Conservation (phyloP, 2,888 invertebrate species). For the Autographa gamma region DNA sequence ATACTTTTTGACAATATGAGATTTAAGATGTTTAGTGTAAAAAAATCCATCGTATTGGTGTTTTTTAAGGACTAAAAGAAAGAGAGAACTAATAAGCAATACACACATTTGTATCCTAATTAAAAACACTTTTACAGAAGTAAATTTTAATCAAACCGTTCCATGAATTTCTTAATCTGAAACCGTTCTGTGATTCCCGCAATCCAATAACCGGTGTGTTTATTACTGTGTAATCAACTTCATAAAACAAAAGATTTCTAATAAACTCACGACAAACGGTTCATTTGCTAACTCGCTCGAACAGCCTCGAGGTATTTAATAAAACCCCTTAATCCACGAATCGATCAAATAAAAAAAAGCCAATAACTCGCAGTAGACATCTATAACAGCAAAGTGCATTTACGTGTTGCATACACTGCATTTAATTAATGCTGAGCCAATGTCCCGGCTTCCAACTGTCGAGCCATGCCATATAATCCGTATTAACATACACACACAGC, state of each 20-base stretch:
- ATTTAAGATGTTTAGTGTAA: no score
- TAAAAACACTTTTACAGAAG: no score
- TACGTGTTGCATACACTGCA: constrained; percentile 68
- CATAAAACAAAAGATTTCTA: neutral
- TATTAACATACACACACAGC: constrained; percentile 55
- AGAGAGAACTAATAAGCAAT: neutral
- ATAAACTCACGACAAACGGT: constrained; percentile 6
- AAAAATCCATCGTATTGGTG: neutral
- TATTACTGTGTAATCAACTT: constrained; percentile 4
- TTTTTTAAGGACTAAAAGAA: neutral
- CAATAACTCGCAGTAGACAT: constrained; percentile 42
- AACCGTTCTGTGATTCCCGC: neutral
- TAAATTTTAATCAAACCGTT: neutral
- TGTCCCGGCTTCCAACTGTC: constrained; percentile 63
- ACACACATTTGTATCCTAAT: no score
- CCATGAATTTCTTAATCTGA: neutral
- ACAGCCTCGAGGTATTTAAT: constrained; percentile 28
- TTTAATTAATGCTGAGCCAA: constrained; percentile 67
- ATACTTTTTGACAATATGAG: no score
- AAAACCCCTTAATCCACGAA: constrained; percentile 28
- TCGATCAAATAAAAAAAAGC: constrained; percentile 34
- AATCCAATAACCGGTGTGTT: neutral
- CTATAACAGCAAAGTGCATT: constrained; percentile 66
- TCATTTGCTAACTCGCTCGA: constrained; percentile 12
- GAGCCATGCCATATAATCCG: constrained; percentile 62